Percentiles rank a stretch among this genome's conserved stretches.
Evolutionary conservation across 1,140 invertebrate genomes (phyloP).

Genomic region (Drosophila mojavensis): DNA sequence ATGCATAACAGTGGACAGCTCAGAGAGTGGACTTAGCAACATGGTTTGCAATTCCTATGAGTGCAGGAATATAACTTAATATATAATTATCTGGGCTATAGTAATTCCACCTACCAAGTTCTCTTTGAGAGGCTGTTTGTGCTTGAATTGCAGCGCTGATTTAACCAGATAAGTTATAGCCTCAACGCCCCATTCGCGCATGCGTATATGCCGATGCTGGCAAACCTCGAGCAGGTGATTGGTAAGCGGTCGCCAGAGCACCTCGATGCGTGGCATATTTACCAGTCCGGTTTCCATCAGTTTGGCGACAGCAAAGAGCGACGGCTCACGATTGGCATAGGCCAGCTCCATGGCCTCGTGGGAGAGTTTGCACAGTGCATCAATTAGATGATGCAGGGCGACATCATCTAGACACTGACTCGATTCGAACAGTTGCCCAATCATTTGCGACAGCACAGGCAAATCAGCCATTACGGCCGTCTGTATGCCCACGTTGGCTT

Average conservation of each 20-base stretch:
- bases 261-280: conserved; percentile 96
- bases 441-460: conserved; percentile 95
- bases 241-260: conserved; percentile 98
- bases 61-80: neutral
- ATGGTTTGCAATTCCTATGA: conserved; percentile 92
- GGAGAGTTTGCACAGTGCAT: conserved; percentile 97
- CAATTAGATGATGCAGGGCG: conserved; percentile 97
- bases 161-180: conserved; percentile 97
- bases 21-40: conserved; percentile 94
- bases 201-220: conserved; percentile 96
- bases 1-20: conserved; percentile 94
- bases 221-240: conserved; percentile 98
- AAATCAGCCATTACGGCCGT: conserved; percentile 98
- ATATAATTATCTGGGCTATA: neutral
- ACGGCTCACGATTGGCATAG: conserved; percentile 97
- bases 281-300: conserved; percentile 97
- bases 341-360: conserved; percentile 99
- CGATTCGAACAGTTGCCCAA: conserved; percentile 96
- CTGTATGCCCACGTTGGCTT: conserved; percentile 96
- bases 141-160: conserved; percentile 94
- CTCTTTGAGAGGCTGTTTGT: conserved; percentile 92
- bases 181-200: conserved; percentile 99
- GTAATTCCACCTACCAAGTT: conserved; percentile 88
- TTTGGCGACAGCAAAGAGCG: conserved; percentile 98
- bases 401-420: conserved; percentile 97